Percentiles rank a stretch among this genome's conserved stretches.
Conservation (phyloP, 2,797 vertebrate species). For the Enteromius treurensis region DNA sequence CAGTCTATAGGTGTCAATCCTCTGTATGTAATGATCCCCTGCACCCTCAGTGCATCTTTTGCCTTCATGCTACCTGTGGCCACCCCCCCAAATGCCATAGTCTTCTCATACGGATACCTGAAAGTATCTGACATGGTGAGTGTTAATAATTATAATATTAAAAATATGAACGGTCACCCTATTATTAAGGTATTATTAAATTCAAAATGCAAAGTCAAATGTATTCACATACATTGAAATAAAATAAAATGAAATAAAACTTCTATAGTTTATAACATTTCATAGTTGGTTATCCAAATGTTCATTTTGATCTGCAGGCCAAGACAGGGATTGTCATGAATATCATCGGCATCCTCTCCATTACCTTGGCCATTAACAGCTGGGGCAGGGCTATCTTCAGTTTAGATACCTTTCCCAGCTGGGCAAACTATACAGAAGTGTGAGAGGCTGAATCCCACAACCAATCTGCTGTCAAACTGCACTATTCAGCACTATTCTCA, state of each 20-base stretch:
- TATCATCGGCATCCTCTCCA: constrained; percentile 87
- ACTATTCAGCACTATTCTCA: constrained; percentile 8
- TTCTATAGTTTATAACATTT: too few species aligned
- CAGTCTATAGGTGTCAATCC: constrained; percentile 89
- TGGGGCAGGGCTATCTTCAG: constrained; percentile 91
- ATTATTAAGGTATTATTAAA: not conserved
- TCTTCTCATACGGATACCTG: constrained; percentile 93
- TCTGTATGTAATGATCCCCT: constrained; percentile 93
- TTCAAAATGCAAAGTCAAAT: not conserved
- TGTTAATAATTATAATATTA: constrained; percentile 15
- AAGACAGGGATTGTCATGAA: constrained; percentile 92
- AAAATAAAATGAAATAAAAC: too few species aligned
- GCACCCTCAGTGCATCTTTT: constrained; percentile 92
- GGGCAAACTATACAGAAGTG: constrained; percentile 87
- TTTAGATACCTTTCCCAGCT: constrained; percentile 87
- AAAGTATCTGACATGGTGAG: constrained; percentile 94
- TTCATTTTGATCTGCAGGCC: constrained; percentile 75
- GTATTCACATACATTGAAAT: not conserved
- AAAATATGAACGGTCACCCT: not conserved
- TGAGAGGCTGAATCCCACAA: constrained; percentile 58
- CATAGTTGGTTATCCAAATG: not conserved
- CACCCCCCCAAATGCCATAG: constrained; percentile 94
- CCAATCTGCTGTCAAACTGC: not conserved
- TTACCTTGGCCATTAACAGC: constrained; percentile 91
- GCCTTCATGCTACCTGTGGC: constrained; percentile 98